A percentile compares a stretch with the other conserved stretches of the same genome.
Evolutionary conservation across 2,888 invertebrate species (phyloP).

Genomic region (Drosophila anomalata): DNA sequence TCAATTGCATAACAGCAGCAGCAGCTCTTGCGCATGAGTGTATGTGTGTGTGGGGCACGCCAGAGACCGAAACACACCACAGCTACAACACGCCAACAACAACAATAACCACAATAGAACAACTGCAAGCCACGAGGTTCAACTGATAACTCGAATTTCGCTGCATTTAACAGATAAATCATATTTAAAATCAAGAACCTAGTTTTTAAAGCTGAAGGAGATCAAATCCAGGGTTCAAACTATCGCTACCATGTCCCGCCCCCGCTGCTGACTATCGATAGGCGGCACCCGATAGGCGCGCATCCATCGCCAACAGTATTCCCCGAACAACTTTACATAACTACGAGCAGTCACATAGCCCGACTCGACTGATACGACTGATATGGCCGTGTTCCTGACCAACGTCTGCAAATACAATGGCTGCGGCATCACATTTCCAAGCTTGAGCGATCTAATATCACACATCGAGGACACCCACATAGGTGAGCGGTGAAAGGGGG

Average conservation of each 20-base stretch:
- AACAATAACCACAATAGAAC: constrained; percentile 8
- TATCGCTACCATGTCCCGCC: constrained; percentile 34
- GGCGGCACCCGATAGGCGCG: constrained; percentile 42
- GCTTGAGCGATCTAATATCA: constrained; percentile 91
- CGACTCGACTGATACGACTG: constrained; percentile 83
- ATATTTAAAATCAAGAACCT: constrained; percentile 6
- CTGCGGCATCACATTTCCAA: constrained; percentile 93
- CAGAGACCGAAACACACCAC: constrained; percentile 67
- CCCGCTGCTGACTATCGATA: constrained; percentile 57
- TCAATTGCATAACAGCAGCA: constrained; percentile 81
- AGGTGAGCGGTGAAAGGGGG: constrained; percentile 85
- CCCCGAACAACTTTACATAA: constrained; percentile 57
- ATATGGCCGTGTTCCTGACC: constrained; percentile 94
- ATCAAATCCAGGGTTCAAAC: constrained; percentile 27
- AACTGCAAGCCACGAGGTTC: constrained; percentile 14
- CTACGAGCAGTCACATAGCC: constrained; percentile 80
- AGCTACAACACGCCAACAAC: constrained; percentile 42
- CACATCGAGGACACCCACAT: constrained; percentile 95
- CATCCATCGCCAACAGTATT: constrained; percentile 59
- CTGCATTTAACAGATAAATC: constrained; percentile 26
- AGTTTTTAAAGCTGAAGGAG: constrained; percentile 2
- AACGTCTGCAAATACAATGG: constrained; percentile 95
- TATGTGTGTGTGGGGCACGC: constrained; percentile 64
- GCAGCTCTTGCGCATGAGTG: constrained; percentile 67
- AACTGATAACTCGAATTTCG: constrained; percentile 31